A percentile compares a stretch with the other conserved stretches of the same genome.
Conservation (phyloP, 1,140 invertebrate genomes). For the Campoletis sonorensis region DNA sequence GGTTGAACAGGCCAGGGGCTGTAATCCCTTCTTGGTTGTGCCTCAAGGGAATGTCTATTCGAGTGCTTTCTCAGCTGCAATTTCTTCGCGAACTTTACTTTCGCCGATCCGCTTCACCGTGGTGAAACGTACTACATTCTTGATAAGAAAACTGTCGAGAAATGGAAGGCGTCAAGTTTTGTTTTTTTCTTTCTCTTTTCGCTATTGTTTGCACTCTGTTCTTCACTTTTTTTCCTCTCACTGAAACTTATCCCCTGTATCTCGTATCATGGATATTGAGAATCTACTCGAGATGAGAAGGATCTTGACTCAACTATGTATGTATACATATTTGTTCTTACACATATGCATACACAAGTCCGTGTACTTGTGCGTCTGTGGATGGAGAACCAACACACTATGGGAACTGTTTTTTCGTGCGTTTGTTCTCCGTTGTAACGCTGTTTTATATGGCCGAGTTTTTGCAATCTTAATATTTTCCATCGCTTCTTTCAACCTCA, state of each 20-base stretch:
- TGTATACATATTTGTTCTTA: background rate
- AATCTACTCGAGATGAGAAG: slow-evolving; percentile 1
- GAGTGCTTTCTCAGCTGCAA: slow-evolving; percentile 20
- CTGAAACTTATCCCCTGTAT: background rate
- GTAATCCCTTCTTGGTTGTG: background rate
- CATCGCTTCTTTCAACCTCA: too few relatives aligned
- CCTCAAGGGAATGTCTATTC: slow-evolving; percentile 7
- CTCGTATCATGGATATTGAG: slow-evolving; percentile 3
- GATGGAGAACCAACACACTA: too few relatives aligned
- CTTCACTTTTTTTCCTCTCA: background rate
- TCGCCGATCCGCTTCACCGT: background rate
- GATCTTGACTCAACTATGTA: background rate
- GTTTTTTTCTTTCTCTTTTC: background rate
- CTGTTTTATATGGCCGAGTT: too few relatives aligned
- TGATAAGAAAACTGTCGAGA: slow-evolving; percentile 20
- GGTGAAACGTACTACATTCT: slow-evolving; percentile 26
- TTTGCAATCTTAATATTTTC: too few relatives aligned
- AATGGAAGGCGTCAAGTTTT: slow-evolving; percentile 17
- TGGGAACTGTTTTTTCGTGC: too few relatives aligned
- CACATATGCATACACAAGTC: background rate
- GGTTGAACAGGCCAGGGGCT: background rate
- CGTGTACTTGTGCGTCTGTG: background rate
- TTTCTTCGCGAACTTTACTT: slow-evolving; percentile 5
- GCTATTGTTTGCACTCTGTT: background rate
- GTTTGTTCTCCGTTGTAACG: too few relatives aligned